Evolutionary conservation across 2,113 vertebrate species (phyloP), one percentile per base, ranked within the genome.

Genomic region (Fulica atra): DNA sequence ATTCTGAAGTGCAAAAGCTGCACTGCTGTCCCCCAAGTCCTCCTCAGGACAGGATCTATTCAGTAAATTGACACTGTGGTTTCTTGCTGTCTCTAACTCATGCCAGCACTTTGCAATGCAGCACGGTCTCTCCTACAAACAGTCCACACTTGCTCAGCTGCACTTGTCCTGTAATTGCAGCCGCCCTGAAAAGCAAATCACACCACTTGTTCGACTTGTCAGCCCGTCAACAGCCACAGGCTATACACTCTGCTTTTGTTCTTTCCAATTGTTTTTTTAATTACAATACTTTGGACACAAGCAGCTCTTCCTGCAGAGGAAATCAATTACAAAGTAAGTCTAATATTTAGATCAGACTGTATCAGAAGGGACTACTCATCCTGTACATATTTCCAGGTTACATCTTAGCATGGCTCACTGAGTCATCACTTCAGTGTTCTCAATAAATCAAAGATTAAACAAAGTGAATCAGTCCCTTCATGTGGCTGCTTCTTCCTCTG

Each of bases 391-490:
- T 93, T 93, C 77, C 65, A 91, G 88, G 92, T 94, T 94, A 93
- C 70, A 74, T 94, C 40, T 72, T 86, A 57, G 44, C 65, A 36
- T 10, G 64, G 56, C 88, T 95, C 81, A 85, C 89, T 57, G 91
- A 96, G 80, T 96, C 96, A 93, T 81, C 95, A 74, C 80, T 92
- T 91, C 8, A 73, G 69, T 83, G 78, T 90, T 88, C 88, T 76
- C 61, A 79, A 83, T 89, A 69, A 86, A 96, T 91, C 73, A 97
- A 91, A 95, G 89, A 92, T 92, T 87, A 95, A 94, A 94, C 86
- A 94, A 96, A 94, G 83, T 25, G 1, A 50, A 89, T 69, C 93
- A 89, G 95, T 85, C 91, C 92, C 76, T 89, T 95, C 96, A 77
- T 0, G 0, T 28, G 61, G 64, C 77, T 85, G 56, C 70, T 86